phyloP scores from a whole-genome alignment of 2,113 vertebrate genomes.

The Phaethornis superciliosus region DNA sequence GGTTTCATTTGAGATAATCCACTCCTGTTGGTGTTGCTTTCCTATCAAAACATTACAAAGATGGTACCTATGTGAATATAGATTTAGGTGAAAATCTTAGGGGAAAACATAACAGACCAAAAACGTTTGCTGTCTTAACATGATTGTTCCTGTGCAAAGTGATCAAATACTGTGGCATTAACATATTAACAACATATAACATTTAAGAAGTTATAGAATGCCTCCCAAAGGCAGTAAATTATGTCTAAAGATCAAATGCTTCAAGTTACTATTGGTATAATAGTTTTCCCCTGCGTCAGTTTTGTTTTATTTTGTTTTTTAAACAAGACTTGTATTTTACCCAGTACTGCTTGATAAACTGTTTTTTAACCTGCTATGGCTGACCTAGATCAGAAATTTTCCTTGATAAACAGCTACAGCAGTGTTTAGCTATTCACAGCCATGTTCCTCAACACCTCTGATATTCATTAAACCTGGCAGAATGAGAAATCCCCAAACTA shows the following conservation, averaged over 20 bases:
- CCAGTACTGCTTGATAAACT: not conserved
- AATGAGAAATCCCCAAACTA: slow-evolving; percentile 8
- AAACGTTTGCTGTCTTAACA: not conserved
- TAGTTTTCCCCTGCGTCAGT: not conserved
- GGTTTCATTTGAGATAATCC: not conserved
- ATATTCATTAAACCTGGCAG: not conserved
- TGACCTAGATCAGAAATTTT: not conserved
- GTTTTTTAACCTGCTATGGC: not conserved
- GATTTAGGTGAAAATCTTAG: not conserved
- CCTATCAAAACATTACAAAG: not conserved
- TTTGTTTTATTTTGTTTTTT: not conserved
- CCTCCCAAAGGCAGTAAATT: not conserved
- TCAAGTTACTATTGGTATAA: not conserved
- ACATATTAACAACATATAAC: not conserved
- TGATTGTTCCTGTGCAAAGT: not conserved
- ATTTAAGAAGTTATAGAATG: not conserved
- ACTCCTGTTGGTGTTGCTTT: not conserved
- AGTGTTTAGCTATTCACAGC: not conserved
- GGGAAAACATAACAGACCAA: not conserved
- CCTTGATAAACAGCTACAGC: not conserved
- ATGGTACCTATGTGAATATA: not conserved
- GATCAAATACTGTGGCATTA: not conserved
- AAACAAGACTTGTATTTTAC: not conserved
- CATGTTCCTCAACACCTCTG: not conserved
- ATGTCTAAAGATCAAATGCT: not conserved